phyloP scores from a whole-genome alignment of 2,113 vertebrate genomes.

The Strigops habroptila region DNA sequence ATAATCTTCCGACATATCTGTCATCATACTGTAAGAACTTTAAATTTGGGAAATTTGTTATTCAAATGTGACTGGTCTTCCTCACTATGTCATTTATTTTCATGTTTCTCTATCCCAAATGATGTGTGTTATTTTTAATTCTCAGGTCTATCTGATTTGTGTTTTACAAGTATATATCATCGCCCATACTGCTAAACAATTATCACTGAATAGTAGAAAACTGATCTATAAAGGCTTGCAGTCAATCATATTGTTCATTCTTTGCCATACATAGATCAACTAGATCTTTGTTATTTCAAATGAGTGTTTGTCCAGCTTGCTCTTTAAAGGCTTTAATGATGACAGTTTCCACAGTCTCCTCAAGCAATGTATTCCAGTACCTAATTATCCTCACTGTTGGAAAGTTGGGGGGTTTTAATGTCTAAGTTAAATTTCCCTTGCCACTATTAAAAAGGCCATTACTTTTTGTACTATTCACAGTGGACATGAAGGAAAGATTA shows the following conservation, averaged over 20 bases:
- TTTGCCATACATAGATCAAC: not conserved
- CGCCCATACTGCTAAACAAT: not conserved
- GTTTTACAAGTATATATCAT: not conserved
- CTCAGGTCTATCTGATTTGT: not conserved
- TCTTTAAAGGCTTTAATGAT: not conserved
- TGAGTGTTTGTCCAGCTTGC: not conserved
- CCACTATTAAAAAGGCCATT: not conserved
- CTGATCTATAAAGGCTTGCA: not conserved
- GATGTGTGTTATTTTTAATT: not conserved
- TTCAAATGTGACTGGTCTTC: not conserved
- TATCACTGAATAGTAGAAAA: not conserved
- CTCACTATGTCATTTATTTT: not conserved
- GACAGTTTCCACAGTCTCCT: not conserved
- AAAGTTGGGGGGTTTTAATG: not conserved
- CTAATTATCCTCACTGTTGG: not conserved
- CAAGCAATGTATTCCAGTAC: not conserved
- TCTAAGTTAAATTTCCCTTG: conserved; percentile 12
- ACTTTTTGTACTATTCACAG: not conserved
- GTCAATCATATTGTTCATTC: not conserved
- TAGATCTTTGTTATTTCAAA: not conserved
- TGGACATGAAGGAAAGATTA: not conserved
- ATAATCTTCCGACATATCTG: not conserved
- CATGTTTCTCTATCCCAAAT: not conserved
- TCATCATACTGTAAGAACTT: not conserved
- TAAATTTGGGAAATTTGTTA: not conserved